Percentiles rank a stretch among this genome's conserved stretches.
phyloP scores from a whole-genome alignment of 2,797 vertebrate genomes.

The Hyperoplus immaculatus region DNA sequence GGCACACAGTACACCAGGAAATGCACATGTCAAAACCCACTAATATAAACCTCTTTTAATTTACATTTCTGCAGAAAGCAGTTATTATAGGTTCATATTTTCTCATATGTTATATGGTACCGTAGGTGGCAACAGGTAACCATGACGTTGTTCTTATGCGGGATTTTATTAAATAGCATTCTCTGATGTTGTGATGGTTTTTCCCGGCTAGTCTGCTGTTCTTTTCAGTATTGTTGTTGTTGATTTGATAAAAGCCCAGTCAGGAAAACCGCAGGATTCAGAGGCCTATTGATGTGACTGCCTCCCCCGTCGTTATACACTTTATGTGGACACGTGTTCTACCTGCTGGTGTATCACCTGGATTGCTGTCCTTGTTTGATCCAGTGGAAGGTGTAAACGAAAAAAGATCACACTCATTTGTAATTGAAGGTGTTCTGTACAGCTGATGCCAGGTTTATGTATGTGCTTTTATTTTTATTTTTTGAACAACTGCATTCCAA shows the following conservation, averaged over 20 bases:
- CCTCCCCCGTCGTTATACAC: slow-evolving; percentile 50
- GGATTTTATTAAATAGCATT: slow-evolving; percentile 34
- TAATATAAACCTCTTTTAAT: background rate
- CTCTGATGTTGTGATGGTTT: slow-evolving; percentile 59
- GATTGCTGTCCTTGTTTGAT: slow-evolving; percentile 41
- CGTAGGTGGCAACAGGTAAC: slow-evolving; percentile 19
- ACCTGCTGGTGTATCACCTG: slow-evolving; percentile 29
- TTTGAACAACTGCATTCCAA: slow-evolving; percentile 15
- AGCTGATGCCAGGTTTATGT: slow-evolving; percentile 15
- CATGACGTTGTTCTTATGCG: slow-evolving; percentile 8
- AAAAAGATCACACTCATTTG: slow-evolving; percentile 33
- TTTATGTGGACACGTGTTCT: slow-evolving; percentile 46
- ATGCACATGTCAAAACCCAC: background rate
- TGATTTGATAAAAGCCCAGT: slow-evolving; percentile 61
- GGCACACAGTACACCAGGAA: background rate
- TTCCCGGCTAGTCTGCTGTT: slow-evolving; percentile 49
- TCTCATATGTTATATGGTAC: no score
- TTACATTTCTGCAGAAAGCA: slow-evolving; percentile 6
- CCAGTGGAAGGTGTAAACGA: slow-evolving; percentile 2
- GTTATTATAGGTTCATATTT: no score
- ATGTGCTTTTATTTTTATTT: slow-evolving; percentile 7
- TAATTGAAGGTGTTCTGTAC: slow-evolving; percentile 25
- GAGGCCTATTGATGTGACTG: slow-evolving; percentile 45
- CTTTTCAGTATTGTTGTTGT: slow-evolving; percentile 61
- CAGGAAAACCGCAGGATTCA: slow-evolving; percentile 51